Conservation (phyloP, 2,797 vertebrate genomes). For the Selene dorsalis region DNA sequence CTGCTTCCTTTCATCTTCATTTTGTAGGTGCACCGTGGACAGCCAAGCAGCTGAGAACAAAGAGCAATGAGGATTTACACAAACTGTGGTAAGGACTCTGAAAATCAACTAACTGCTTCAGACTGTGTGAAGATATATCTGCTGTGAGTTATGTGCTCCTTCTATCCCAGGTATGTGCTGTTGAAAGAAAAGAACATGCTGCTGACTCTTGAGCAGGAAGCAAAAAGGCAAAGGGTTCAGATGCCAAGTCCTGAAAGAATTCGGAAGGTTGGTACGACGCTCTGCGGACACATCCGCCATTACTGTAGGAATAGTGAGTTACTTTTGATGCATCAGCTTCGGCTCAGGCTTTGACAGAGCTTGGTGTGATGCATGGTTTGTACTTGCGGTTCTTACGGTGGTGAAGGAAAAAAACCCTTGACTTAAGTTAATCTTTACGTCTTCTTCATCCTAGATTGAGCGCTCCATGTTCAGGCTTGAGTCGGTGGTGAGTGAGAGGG, state of each 20-base stretch:
- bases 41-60: slow-evolving; percentile 89
- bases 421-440: background rate
- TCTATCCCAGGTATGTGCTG: slow-evolving; percentile 91
- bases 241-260: slow-evolving; percentile 97
- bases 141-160: slow-evolving; percentile 3
- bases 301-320: background rate
- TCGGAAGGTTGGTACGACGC: slow-evolving; percentile 87
- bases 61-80: slow-evolving; percentile 96
- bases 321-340: background rate
- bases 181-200: slow-evolving; percentile 98
- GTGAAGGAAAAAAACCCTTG: background rate
- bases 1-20: slow-evolving; percentile 28
- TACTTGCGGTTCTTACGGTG: background rate
- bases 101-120: background rate
- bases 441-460: slow-evolving; percentile 82
- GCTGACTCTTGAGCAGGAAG: slow-evolving; percentile 91
- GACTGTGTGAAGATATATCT: background rate
- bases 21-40: slow-evolving; percentile 92
- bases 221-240: slow-evolving; percentile 85
- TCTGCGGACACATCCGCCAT: background rate
- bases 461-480: slow-evolving; percentile 91
- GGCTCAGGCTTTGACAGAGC: background rate
- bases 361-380: background rate
- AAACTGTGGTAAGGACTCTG: slow-evolving; percentile 93
- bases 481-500: slow-evolving; percentile 90